Evolutionary conservation across 35 echinoderm and acorn worm genomes (phyloP).

Genomic region (Nesometra sesokonis): DNA sequence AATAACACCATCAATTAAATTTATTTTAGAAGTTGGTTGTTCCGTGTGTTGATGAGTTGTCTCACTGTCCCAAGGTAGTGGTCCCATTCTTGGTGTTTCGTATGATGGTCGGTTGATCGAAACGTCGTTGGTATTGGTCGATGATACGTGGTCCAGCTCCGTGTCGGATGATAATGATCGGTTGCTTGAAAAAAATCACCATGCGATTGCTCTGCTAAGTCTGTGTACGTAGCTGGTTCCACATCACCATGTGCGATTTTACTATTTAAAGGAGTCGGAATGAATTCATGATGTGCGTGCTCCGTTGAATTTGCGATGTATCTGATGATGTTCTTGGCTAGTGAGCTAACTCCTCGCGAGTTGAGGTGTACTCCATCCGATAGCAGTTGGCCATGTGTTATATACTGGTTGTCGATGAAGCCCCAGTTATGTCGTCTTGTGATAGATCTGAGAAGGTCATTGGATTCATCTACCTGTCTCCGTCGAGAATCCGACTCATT

Average conservation of each 20-base stretch:
- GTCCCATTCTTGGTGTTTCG: background rate
- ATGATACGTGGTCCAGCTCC: background rate
- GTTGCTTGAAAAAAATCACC: background rate
- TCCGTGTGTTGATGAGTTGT: slow-evolving; percentile 1
- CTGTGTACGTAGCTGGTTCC: too few relatives aligned
- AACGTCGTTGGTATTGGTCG: background rate
- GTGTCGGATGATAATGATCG: background rate
- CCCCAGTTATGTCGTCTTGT: background rate
- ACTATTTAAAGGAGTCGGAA: background rate
- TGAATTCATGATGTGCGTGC: background rate
- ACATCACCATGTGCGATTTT: background rate
- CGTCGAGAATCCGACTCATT: background rate
- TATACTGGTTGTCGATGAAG: background rate
- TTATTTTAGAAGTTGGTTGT: background rate
- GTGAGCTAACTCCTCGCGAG: background rate
- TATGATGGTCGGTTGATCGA: background rate
- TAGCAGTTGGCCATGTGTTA: background rate
- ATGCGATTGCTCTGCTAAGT: background rate
- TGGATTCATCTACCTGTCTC: background rate
- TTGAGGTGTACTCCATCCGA: background rate
- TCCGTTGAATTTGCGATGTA: background rate
- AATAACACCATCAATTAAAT: slow-evolving; percentile 4
- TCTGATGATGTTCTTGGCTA: background rate
- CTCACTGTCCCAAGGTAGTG: slow-evolving; percentile 2
- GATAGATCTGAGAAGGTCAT: background rate